Evolutionary conservation across 2,113 vertebrate species (phyloP), one percentile per base, ranked within the genome.

Genomic region (Pholis gunnellus): DNA sequence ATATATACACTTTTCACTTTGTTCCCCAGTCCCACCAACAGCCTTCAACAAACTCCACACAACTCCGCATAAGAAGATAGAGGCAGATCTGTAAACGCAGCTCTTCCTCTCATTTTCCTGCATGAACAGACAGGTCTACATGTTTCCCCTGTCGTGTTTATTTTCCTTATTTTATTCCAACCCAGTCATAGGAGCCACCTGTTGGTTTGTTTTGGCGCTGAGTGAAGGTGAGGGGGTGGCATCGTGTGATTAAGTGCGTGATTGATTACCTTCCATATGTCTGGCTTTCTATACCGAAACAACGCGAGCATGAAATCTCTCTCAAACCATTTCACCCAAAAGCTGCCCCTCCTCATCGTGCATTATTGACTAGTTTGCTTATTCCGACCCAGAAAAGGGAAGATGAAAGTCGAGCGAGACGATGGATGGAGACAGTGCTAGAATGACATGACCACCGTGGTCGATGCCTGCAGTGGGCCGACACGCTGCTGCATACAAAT

Each of bases 321-420:
- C 15, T 60, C 42, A 20, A 72, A 31, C 50, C 34, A 44, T 72
- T 81, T 75, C 54, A 52, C 29, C 72, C 18, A 44, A 38, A 38
- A 40, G 20, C 63, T 59, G 68, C 65, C 25, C 11, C 52, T 71
- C 71, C 11, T 65, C 14, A 63, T 61, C 69, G 84, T 90, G 60
- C 42, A 86, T 89, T 90, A 92, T 78, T 73, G 75, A 92, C 90
- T 70, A 27, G 59, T 80, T 71, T 71, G 22, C 72, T 68, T 64
- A 56, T 60, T 48, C 25, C 1, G 38, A 81, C 68, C 66, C 67
- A 61, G 46, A 81, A 46, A 81, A 44, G 57, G 22, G 31, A 77
- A 77, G 54, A 52, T 17, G 36, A 74, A 79, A 71, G 83, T 9
- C 60, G 18, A 60, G 66, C n/a, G 42, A 60, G 59, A 69, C 57